These are phyloP conservation scores for Drosophila nasuta DNA, from an alignment of 1,140 invertebrate genomes.

Conservation along the genomic window DNA sequence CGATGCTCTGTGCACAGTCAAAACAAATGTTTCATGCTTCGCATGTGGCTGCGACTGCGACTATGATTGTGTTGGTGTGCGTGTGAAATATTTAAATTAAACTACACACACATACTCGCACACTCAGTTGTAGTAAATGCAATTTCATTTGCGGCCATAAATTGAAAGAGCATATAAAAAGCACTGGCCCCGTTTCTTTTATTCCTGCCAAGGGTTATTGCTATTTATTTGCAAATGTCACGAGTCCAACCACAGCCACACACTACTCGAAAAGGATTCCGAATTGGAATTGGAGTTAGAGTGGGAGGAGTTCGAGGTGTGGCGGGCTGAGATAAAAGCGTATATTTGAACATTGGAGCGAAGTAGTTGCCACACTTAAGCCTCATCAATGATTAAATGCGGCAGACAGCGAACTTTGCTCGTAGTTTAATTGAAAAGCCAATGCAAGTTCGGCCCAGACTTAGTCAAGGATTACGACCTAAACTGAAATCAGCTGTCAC, in stretches of 20 bases:
- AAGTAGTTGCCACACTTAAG: conserved; percentile 46
- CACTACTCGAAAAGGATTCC: no score
- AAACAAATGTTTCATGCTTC: conserved; percentile 45
- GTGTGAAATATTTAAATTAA: conserved; percentile 75
- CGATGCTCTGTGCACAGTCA: conserved; percentile 14
- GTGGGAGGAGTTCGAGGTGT: background rate
- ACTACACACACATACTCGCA: conserved; percentile 60
- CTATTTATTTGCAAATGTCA: conserved; percentile 80
- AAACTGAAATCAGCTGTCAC: conserved; percentile 32
- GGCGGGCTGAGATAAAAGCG: conserved; percentile 55
- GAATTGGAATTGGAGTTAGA: no score
- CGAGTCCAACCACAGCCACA: conserved; percentile 39
- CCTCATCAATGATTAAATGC: conserved; percentile 58
- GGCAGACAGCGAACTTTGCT: conserved; percentile 32
- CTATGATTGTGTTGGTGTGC: conserved; percentile 8
- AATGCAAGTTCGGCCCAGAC: conserved; percentile 1
- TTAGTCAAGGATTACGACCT: conserved; percentile 15
- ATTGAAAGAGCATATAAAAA: conserved; percentile 55
- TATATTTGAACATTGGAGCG: background rate
- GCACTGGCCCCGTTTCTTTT: conserved; percentile 53
- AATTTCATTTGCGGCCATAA: conserved; percentile 78
- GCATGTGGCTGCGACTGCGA: background rate
- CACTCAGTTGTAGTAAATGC: conserved; percentile 48
- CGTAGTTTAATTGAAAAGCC: conserved; percentile 27
- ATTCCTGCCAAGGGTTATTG: conserved; percentile 38